phyloP scores from a whole-genome alignment of 2,113 vertebrate species.

The Probosciger aterrimus region DNA sequence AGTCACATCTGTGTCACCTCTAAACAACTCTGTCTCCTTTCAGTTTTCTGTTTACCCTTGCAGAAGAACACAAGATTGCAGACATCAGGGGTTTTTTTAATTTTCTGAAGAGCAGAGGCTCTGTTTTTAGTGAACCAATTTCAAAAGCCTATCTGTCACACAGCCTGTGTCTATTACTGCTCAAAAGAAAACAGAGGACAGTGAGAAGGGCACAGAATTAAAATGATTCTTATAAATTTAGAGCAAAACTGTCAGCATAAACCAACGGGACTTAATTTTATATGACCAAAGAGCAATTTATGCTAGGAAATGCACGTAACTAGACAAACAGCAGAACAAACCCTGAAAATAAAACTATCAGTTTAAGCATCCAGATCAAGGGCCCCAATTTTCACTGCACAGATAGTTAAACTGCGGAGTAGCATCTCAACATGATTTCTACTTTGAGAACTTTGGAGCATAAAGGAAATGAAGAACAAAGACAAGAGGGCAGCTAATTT shows the following conservation, averaged over 20 bases:
- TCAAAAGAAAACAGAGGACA: constrained; percentile 26
- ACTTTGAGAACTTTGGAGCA: background rate
- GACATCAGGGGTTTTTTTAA: background rate
- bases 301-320: background rate
- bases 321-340: constrained; percentile 1
- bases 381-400: background rate
- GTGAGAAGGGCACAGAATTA: background rate
- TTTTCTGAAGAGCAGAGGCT: constrained; percentile 32
- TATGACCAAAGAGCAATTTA: background rate
- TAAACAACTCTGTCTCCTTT: background rate
- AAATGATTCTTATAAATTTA: background rate
- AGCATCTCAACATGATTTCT: background rate
- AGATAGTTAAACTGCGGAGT: background rate
- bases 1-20: constrained; percentile 40
- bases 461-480: constrained; percentile 22
- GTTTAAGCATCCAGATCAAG: background rate
- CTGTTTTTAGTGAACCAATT: constrained; percentile 23
- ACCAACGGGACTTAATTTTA: background rate
- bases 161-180: background rate
- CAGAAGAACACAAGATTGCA: constrained; percentile 21
- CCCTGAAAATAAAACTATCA: background rate
- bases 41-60: constrained; percentile 21
- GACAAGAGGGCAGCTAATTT: constrained; percentile 18
- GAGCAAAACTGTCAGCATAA: background rate
- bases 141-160: constrained; percentile 13